phyloP scores from a whole-genome alignment of 2,113 vertebrate species.

The Aegypius monachus region DNA sequence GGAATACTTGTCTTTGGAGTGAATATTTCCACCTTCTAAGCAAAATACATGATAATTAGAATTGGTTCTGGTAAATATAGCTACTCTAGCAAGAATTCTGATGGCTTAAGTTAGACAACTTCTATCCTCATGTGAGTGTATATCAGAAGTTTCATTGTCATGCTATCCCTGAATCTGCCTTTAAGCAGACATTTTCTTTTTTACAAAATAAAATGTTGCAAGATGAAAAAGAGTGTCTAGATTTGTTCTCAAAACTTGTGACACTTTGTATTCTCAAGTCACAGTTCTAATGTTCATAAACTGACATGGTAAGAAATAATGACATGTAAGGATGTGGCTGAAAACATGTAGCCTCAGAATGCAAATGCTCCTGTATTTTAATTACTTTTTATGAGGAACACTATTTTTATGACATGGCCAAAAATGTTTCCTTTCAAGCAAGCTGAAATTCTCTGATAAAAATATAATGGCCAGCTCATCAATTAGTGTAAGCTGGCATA shows the following conservation, averaged over 20 bases:
- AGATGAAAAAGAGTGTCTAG: neutral
- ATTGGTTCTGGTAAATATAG: neutral
- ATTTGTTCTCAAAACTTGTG: neutral
- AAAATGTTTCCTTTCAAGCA: neutral
- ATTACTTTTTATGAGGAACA: neutral
- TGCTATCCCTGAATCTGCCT: neutral
- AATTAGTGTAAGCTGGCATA: neutral
- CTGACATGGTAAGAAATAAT: neutral
- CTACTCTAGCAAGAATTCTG: neutral
- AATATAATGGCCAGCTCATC: neutral
- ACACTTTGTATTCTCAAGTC: neutral
- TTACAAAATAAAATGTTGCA: neutral
- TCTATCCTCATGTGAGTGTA: neutral
- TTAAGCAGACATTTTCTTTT: neutral
- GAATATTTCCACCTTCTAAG: neutral
- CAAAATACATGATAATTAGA: neutral
- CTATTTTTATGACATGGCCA: neutral
- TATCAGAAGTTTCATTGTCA: neutral
- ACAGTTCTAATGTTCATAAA: neutral
- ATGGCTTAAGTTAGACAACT: neutral
- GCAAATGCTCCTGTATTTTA: neutral
- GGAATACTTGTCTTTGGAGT: neutral
- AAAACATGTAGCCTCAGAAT: neutral
- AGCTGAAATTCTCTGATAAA: neutral
- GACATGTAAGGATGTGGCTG: neutral